phyloP scores from a whole-genome alignment of 2,888 invertebrate genomes.

The Parascotia fuliginaria region DNA sequence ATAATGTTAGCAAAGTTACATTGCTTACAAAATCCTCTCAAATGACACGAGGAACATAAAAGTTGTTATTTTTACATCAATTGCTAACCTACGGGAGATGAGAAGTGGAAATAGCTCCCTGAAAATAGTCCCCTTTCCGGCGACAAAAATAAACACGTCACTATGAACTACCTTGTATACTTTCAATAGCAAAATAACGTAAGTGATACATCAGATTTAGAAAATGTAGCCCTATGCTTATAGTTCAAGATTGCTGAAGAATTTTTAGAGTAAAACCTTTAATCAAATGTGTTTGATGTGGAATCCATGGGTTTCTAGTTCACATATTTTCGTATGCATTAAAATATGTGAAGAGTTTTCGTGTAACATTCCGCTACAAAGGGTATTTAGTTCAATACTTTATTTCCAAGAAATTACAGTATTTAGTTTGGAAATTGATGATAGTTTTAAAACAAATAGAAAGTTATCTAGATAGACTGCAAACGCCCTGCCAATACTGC shows the following conservation, averaged over 20 bases:
- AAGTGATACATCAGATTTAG: too few relatives aligned
- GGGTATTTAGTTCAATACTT: not conserved
- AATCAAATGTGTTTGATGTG: too few relatives aligned
- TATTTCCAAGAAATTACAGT: not conserved
- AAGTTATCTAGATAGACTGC: too few relatives aligned
- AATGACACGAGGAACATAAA: constrained; percentile 12
- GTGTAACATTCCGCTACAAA: not conserved
- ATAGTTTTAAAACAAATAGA: too few relatives aligned
- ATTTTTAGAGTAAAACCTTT: too few relatives aligned
- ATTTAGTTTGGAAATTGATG: not conserved
- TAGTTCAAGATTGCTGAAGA: too few relatives aligned
- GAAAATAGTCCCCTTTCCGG: constrained; percentile 59
- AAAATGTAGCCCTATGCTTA: too few relatives aligned
- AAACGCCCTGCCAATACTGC: too few relatives aligned
- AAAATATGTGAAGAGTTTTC: not conserved
- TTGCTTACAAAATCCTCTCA: not conserved
- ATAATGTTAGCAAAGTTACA: not conserved
- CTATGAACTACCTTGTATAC: not conserved
- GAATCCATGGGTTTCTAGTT: too few relatives aligned
- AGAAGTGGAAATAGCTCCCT: constrained; percentile 48
- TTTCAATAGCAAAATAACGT: too few relatives aligned
- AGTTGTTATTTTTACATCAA: constrained; percentile 29
- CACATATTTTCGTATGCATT: not conserved
- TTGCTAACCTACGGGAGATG: constrained; percentile 37
- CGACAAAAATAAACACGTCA: constrained; percentile 48